Evolutionary conservation across 2,888 invertebrate species (phyloP).

Genomic region (Lasioglossum oenotherae): DNA sequence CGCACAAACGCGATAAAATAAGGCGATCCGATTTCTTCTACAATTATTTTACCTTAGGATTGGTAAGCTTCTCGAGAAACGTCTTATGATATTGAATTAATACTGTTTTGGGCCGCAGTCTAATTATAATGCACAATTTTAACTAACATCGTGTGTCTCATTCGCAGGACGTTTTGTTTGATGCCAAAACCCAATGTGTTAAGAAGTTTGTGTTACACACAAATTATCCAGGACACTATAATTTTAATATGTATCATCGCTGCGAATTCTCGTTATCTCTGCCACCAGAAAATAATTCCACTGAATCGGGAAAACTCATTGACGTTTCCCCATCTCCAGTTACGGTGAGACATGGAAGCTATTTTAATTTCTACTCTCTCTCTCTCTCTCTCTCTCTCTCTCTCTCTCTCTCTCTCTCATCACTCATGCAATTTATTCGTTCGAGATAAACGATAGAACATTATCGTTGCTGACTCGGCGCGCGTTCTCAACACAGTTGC

Average conservation of each 20-base stretch:
- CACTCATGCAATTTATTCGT: background rate
- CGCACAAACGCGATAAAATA: constrained; percentile 91
- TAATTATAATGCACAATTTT: background rate
- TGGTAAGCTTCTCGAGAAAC: constrained; percentile 88
- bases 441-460: background rate
- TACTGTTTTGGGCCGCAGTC: background rate
- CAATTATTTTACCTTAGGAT: constrained; percentile 98
- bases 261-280: constrained; percentile 95
- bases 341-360: constrained; percentile 84
- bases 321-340: constrained; percentile 87
- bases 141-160: background rate
- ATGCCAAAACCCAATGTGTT: constrained; percentile 96
- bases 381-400: too few species aligned
- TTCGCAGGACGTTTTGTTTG: constrained; percentile 96
- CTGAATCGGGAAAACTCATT: constrained; percentile 86
- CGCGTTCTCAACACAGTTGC: background rate
- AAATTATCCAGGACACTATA: constrained; percentile 99
- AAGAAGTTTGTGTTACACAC: constrained; percentile 99
- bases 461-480: background rate
- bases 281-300: constrained; percentile 86
- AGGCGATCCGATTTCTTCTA: constrained; percentile 98
- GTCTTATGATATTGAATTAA: background rate
- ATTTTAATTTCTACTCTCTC: background rate
- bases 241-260: constrained; percentile 99
- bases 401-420: background rate